Conservation (phyloP, 1,140 invertebrate species). For the Saccostrea echinata region DNA sequence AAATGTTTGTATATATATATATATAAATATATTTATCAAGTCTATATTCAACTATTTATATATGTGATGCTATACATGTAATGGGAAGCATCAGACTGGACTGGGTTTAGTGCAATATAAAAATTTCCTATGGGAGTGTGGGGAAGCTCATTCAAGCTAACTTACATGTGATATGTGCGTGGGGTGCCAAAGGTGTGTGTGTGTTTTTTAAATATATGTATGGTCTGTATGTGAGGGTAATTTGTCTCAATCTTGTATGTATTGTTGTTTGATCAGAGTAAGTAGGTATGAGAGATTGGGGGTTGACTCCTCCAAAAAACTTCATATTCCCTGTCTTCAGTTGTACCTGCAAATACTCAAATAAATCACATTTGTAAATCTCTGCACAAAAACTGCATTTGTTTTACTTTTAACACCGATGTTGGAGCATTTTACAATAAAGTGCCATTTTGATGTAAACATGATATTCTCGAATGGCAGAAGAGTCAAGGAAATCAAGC, state of each 20-base stretch:
- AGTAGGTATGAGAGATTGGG: too few species aligned
- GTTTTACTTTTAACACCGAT: not conserved
- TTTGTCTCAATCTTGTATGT: too few species aligned
- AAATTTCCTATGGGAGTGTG: not conserved
- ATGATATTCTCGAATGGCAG: too few species aligned
- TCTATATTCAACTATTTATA: not conserved
- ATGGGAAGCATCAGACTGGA: not conserved
- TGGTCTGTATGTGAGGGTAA: too few species aligned
- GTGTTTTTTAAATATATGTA: not conserved
- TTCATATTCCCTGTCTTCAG: not conserved
- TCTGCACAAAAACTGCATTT: not conserved
- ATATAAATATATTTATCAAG: not conserved
- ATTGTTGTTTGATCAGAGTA: too few species aligned
- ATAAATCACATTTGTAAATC: not conserved
- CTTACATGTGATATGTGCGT: conserved; percentile 31
- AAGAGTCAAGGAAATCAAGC: too few species aligned
- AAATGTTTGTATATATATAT: not conserved
- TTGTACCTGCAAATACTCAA: not conserved
- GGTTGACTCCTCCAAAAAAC: too few species aligned
- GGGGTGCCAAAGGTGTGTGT: conserved; percentile 19
- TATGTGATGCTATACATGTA: not conserved
- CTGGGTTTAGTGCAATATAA: conserved; percentile 23
- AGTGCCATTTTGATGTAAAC: too few species aligned
- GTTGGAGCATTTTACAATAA: too few species aligned
- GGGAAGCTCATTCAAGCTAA: conserved; percentile 12